Percentiles rank a stretch among this genome's conserved stretches.
phyloP scores from a whole-genome alignment of 2,797 vertebrate species.

The Schizopygopsis malacanthus region DNA sequence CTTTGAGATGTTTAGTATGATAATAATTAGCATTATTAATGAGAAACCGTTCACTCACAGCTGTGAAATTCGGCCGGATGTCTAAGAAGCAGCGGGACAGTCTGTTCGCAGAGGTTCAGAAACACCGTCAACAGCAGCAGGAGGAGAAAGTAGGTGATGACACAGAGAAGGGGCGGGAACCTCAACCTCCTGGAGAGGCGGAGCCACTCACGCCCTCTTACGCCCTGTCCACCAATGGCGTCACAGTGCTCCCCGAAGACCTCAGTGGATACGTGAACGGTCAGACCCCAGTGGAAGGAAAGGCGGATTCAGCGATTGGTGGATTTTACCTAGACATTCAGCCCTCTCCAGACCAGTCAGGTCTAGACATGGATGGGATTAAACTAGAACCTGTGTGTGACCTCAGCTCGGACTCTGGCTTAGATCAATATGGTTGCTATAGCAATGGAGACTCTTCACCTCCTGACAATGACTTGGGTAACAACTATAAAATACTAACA shows the following conservation, averaged over 20 bases:
- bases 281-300: conserved; percentile 85
- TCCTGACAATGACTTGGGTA: conserved; percentile 87
- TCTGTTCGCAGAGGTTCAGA: conserved; percentile 93
- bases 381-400: conserved; percentile 92
- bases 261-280: conserved; percentile 85
- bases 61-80: conserved; percentile 97
- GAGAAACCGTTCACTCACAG: conserved; percentile 69
- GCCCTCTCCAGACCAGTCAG: conserved; percentile 92
- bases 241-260: conserved; percentile 88
- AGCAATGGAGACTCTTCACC: conserved; percentile 88
- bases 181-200: conserved; percentile 84
- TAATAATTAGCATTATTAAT: neutral
- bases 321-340: conserved; percentile 94
- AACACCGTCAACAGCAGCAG: conserved; percentile 89
- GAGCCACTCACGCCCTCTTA: conserved; percentile 88
- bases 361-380: conserved; percentile 91
- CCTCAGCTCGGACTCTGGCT: conserved; percentile 84
- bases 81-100: conserved; percentile 96
- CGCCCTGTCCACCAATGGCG: conserved; percentile 83
- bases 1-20: neutral
- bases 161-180: conserved; percentile 68
- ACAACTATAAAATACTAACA: conserved; percentile 51
- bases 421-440: conserved; percentile 89
- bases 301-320: conserved; percentile 86
- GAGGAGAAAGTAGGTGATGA: conserved; percentile 70